Conservation (phyloP, 2,113 vertebrate genomes). For the Cricetomys ansorgei region DNA sequence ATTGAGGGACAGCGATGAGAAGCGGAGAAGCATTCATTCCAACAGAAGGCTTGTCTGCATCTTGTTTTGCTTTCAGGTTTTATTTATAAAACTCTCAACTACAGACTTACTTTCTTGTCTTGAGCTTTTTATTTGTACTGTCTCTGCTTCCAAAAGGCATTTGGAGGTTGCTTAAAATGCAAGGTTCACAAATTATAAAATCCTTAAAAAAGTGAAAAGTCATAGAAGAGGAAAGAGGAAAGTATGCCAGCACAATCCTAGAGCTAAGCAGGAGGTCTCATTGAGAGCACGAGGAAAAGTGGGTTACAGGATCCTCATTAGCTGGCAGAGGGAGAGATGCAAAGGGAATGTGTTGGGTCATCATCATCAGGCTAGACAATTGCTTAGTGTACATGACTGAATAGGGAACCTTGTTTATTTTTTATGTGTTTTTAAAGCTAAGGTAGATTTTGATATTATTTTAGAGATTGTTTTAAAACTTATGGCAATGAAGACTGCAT, state of each 20-base stretch:
- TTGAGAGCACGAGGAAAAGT: neutral
- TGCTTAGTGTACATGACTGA: neutral
- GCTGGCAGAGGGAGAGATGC: too few relatives aligned
- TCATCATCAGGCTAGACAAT: neutral
- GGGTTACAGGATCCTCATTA: slow-evolving; percentile 10
- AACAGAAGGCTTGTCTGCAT: neutral
- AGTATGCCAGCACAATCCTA: neutral
- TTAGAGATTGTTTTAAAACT: neutral
- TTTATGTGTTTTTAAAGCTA: neutral
- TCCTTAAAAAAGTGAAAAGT: slow-evolving; percentile 42
- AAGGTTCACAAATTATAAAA: neutral
- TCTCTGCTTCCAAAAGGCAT: neutral
- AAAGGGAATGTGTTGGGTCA: neutral
- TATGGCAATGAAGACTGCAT: neutral
- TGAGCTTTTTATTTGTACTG: neutral
- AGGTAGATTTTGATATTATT: neutral
- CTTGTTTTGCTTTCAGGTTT: neutral
- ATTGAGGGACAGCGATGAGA: neutral
- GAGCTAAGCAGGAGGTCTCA: neutral
- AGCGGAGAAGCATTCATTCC: slow-evolving; percentile 24
- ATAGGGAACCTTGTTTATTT: neutral
- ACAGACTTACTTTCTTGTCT: neutral
- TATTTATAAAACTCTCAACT: neutral
- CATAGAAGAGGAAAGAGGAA: neutral
- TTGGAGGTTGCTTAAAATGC: neutral